Evolutionary conservation across 2,888 invertebrate species (phyloP).

Genomic region (Prosopocoilus inquinatus): DNA sequence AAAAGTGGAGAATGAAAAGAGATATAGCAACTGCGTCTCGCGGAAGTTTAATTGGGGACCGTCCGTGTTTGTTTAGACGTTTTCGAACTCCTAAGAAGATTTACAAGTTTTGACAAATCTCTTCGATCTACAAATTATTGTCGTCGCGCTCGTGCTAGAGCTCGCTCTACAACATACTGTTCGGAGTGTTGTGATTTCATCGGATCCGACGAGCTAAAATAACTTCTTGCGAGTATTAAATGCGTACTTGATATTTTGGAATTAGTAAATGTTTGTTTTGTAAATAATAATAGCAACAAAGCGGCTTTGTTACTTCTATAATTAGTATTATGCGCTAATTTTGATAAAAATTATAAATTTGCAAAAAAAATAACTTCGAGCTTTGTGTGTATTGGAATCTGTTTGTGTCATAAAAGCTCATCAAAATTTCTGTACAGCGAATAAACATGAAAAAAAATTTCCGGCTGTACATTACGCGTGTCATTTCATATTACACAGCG

Average conservation of each 20-base stretch:
- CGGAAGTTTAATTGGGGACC: slow-evolving; percentile 33
- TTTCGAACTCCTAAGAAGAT: slow-evolving; percentile 16
- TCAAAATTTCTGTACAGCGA: no score
- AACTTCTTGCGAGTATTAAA: not conserved
- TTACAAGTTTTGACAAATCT: slow-evolving; percentile 16
- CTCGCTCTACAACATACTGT: not conserved
- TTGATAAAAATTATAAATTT: no score
- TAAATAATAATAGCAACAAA: no score
- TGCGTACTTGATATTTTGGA: not conserved
- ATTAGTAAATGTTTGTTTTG: not conserved
- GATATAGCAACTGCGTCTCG: slow-evolving; percentile 29
- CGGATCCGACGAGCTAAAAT: not conserved
- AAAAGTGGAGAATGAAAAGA: slow-evolving; percentile 35
- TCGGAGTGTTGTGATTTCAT: slow-evolving; percentile 1
- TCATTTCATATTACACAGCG: not conserved
- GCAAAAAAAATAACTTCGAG: no score
- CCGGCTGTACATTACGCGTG: not conserved
- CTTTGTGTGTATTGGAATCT: no score
- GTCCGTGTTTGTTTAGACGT: slow-evolving; percentile 27
- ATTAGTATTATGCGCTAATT: no score
- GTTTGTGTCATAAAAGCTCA: no score
- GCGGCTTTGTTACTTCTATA: no score
- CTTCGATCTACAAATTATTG: not conserved
- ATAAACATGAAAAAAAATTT: no score
- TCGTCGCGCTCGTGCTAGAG: not conserved